A percentile compares a stretch with the other conserved stretches of the same genome.
Evolutionary conservation across 2,888 invertebrate genomes (phyloP).

Genomic region (Marronus borbonicus): DNA sequence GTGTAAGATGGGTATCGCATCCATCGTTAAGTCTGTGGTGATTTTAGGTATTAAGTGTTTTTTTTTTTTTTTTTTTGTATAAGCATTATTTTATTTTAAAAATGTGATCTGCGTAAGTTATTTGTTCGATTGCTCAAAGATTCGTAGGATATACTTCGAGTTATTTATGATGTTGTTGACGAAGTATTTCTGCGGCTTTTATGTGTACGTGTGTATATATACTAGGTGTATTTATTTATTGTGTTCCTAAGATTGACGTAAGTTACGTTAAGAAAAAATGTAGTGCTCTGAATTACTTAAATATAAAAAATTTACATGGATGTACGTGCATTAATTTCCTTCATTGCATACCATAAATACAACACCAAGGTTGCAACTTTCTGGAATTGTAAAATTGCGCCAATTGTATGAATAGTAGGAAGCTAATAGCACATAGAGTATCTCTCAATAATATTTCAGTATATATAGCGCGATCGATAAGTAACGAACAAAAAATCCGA

Average conservation of each 20-base stretch:
- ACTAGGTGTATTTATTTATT: slow-evolving; percentile 27
- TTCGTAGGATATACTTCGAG: not conserved
- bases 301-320: too few relatives aligned
- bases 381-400: too few relatives aligned
- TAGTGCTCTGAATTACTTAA: not conserved
- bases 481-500: too few relatives aligned
- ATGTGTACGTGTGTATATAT: not conserved
- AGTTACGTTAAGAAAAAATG: not conserved
- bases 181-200: not conserved
- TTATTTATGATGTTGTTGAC: slow-evolving; percentile 20
- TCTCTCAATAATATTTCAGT: too few relatives aligned
- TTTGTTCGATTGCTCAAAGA: slow-evolving; percentile 20
- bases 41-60: slow-evolving; percentile 45
- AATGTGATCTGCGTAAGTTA: slow-evolving; percentile 6
- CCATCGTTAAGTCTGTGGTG: slow-evolving; percentile 50
- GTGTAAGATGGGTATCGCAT: slow-evolving; percentile 25
- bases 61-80: slow-evolving; percentile 15
- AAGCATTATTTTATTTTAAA: slow-evolving; percentile 24
- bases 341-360: too few relatives aligned
- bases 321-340: too few relatives aligned
- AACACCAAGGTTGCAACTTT: too few relatives aligned
- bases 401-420: too few relatives aligned
- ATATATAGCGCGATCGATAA: too few relatives aligned
- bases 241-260: slow-evolving; percentile 28
- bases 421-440: too few relatives aligned